Conservation (phyloP, 2,888 invertebrate species). For the Eledona agricola region DNA sequence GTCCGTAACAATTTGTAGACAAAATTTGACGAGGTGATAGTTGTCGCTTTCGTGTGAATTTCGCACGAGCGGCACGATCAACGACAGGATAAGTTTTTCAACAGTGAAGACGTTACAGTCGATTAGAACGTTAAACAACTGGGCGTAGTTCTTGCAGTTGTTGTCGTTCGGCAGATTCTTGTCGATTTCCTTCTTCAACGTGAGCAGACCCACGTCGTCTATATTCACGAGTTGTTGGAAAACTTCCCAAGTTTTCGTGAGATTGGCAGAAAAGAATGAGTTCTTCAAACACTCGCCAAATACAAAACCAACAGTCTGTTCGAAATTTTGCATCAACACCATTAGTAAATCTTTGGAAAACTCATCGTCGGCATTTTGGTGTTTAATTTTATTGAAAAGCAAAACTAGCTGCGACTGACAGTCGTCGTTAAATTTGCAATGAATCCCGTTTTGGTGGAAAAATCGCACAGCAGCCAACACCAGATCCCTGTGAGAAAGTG, state of each 20-base stretch:
- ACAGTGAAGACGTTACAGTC: conserved; percentile 43
- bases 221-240: conserved; percentile 46
- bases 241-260: conserved; percentile 42
- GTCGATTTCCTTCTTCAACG: conserved; percentile 43
- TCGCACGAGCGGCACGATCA: conserved; percentile 38
- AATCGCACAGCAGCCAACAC: conserved; percentile 45
- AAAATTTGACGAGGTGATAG: conserved; percentile 28
- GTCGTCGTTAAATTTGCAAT: conserved; percentile 41
- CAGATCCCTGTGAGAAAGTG: conserved; percentile 46
- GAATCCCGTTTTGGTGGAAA: conserved; percentile 51
- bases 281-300: conserved; percentile 53
- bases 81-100: conserved; percentile 36
- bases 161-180: conserved; percentile 40
- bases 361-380: conserved; percentile 33
- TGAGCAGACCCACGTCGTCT: conserved; percentile 46
- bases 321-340: conserved; percentile 54
- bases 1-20: conserved; percentile 39
- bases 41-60: conserved; percentile 15
- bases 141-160: conserved; percentile 47
- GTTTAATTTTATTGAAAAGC: conserved; percentile 51
- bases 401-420: conserved; percentile 44
- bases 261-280: conserved; percentile 42
- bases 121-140: conserved; percentile 48
- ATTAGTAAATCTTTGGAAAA: conserved; percentile 49
- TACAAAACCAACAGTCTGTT: conserved; percentile 45